A percentile compares a stretch with the other conserved stretches of the same genome.
These are phyloP conservation scores for Acarapis woodi DNA, from an alignment of 1,140 invertebrate genomes.

Conservation along the genomic window DNA sequence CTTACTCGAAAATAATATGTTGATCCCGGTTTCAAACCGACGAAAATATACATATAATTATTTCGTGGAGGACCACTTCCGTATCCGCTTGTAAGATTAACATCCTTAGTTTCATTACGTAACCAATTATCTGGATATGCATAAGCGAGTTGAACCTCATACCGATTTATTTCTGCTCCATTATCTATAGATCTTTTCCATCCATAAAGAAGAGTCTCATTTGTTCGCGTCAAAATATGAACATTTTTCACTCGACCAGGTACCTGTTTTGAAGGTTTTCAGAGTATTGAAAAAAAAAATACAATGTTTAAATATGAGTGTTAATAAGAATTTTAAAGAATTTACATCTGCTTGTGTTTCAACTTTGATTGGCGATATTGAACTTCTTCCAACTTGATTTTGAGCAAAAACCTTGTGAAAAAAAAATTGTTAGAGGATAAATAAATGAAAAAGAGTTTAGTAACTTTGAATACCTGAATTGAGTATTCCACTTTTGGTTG, in stretches of 20 bases:
- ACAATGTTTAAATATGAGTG: too few relatives aligned
- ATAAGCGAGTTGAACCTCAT: constrained; percentile 11
- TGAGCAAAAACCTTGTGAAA: too few relatives aligned
- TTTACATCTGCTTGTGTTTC: too few relatives aligned
- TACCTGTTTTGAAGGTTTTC: too few relatives aligned
- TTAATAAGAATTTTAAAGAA: too few relatives aligned
- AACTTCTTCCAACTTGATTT: too few relatives aligned
- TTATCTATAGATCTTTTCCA: constrained; percentile 14
- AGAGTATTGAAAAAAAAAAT: too few relatives aligned
- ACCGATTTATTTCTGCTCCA: constrained; percentile 12
- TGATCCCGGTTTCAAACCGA: constrained; percentile 12
- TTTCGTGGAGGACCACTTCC: constrained; percentile 8
- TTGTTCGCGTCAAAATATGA: constrained; percentile 14
- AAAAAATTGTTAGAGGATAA: too few relatives aligned
- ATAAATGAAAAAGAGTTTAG: too few relatives aligned
- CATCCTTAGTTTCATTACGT: constrained; percentile 12
- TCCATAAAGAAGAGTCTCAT: constrained; percentile 14
- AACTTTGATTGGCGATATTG: too few relatives aligned
- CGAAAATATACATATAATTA: constrained; percentile 14
- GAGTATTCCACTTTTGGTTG: too few relatives aligned
- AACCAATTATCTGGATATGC: constrained; percentile 5
- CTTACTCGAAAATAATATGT: constrained; percentile 13
- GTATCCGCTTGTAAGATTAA: constrained; percentile 2
- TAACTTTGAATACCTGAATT: too few relatives aligned
- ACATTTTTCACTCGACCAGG: constrained; percentile 13